Evolutionary conservation across 1,140 invertebrate species (phyloP), one percentile per base, ranked within the genome.

Genomic region (Dreissena polymorpha): DNA sequence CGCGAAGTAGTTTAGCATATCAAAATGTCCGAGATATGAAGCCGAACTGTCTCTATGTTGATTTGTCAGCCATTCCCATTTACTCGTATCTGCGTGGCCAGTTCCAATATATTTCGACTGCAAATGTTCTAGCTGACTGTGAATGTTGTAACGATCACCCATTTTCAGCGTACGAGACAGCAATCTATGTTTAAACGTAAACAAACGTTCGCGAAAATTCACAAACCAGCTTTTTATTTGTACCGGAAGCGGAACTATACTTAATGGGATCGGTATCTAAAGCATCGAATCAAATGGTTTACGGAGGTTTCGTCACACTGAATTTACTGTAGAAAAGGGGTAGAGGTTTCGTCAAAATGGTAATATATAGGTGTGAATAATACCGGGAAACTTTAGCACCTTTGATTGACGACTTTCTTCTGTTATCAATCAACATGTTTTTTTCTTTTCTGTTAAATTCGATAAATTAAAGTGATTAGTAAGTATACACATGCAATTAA

Each of bases 141-240:
- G 97, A 89, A 99, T 99, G 88, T 99, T 99, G 93, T 99, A 99
- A 55, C 99, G 94, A 93, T 99, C 99, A 75, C 97, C 98, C 98
- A 99, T 99, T 16, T 55, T 80, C n/a, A 14, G 23, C 55, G 13
- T 39, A 23, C 12, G 13, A 13, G 21, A 71, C 16, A 65, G 50
- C 73, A 10, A 68, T 16, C 3, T 49, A n/a, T n/a, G 5, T n/a
- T 16, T 3, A 53, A 73, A 23, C 50, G 50, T 50, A 29, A 23
- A 21, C 51, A 49, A 53, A 73, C 23, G 60, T n/a, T 63, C 23
- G 60, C 60, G 60, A 10, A 63, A n/a, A 25, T 25, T n/a, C 23
- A 63, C 18, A 10, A 63, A 63, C 60, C 60, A 25, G 18, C 23
- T 63, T 67, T 8, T 67, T 67, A 5, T 67, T 67, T 67, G 18